These are phyloP conservation scores for Conops quadrifasciatus DNA, from an alignment of 2,888 invertebrate species.

Conservation along the genomic window DNA sequence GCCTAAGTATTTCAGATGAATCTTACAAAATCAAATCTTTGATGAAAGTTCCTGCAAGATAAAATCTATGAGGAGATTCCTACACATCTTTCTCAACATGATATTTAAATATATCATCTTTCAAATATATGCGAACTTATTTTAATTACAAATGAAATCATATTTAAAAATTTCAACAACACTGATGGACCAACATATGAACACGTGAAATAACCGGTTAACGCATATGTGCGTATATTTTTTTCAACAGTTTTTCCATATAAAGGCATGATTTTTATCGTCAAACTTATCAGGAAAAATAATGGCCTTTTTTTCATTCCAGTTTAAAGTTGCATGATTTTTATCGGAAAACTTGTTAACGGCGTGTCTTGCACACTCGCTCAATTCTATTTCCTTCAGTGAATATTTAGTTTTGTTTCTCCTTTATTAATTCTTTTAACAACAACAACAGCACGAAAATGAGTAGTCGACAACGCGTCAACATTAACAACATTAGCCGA, in stretches of 20 bases:
- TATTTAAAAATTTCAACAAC: too few species aligned
- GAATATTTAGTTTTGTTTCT: not conserved
- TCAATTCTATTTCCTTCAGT: not conserved
- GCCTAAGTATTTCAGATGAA: too few species aligned
- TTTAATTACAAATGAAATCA: too few species aligned
- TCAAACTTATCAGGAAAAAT: not conserved
- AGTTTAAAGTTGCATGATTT: constrained; percentile 12
- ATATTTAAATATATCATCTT: too few species aligned
- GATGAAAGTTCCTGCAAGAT: too few species aligned
- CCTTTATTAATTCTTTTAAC: not conserved
- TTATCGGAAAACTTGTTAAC: constrained; percentile 14
- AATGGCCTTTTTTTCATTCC: not conserved
- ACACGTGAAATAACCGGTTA: too few species aligned
- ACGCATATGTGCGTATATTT: too few species aligned
- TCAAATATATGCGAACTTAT: too few species aligned
- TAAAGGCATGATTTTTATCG: not conserved
- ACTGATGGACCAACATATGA: too few species aligned
- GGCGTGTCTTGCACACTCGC: not conserved
- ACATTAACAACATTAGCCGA: not conserved
- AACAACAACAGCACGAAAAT: not conserved
- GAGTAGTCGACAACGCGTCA: not conserved
- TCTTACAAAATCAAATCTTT: too few species aligned
- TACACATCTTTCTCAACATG: too few species aligned
- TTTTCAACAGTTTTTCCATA: not conserved
- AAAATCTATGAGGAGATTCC: too few species aligned